A percentile compares a stretch with the other conserved stretches of the same genome.
Conservation (phyloP, 1,140 invertebrate species). For the Calephelis virginiensis region DNA sequence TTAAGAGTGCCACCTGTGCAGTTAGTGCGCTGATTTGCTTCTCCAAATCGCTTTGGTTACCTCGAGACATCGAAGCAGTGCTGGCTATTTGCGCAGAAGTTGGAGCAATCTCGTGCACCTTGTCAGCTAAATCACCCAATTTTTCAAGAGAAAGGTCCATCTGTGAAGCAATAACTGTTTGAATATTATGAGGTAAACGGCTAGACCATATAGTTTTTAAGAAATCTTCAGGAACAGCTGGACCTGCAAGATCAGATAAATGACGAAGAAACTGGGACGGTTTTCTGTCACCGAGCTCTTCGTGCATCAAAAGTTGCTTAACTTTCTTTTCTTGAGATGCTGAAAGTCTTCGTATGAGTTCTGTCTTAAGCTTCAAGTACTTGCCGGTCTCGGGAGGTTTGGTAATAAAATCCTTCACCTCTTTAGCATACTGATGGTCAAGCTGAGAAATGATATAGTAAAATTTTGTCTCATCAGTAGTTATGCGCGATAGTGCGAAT, state of each 20-base stretch:
- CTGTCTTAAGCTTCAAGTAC: constrained; percentile 39
- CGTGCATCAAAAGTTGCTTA: constrained; percentile 21
- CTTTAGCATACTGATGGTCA: constrained; percentile 20
- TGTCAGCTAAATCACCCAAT: constrained; percentile 28
- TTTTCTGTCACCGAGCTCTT: constrained; percentile 34
- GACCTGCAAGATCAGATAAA: neutral
- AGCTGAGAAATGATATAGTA: constrained; percentile 26
- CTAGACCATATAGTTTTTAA: constrained; percentile 27
- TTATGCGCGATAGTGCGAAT: constrained; percentile 31
- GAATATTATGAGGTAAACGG: constrained; percentile 21
- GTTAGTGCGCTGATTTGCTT: constrained; percentile 3
- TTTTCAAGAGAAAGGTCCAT: constrained; percentile 12
- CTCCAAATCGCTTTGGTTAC: neutral
- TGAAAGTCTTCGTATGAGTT: constrained; percentile 36
- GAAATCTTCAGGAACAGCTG: too few relatives aligned
- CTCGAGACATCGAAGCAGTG: constrained; percentile 7
- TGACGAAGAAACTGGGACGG: constrained; percentile 33
- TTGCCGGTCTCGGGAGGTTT: constrained; percentile 20
- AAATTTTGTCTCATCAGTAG: too few relatives aligned
- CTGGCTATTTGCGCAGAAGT: constrained; percentile 19
- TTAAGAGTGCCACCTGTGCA: neutral
- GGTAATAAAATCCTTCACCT: constrained; percentile 26
- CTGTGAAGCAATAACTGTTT: constrained; percentile 28
- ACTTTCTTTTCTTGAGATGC: constrained; percentile 30
- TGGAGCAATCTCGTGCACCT: constrained; percentile 19